Evolutionary conservation across 2,113 vertebrate genomes (phyloP), one percentile per base, ranked within the genome.

Genomic region (Scomber japonicus): DNA sequence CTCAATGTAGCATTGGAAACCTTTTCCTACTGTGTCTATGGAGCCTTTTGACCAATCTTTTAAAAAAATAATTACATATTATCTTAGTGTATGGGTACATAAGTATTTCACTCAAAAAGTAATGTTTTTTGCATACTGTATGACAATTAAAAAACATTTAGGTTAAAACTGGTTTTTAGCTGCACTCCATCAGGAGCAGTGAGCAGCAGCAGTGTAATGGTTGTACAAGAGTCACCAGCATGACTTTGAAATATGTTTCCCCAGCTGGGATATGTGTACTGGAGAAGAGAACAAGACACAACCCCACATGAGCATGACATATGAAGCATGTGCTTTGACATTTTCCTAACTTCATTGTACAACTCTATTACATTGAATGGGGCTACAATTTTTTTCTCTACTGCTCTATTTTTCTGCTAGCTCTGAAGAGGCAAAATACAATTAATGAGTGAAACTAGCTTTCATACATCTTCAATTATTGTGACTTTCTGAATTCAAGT

Each of bases 161-260:
- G 35, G 35, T 35, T 40, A 40, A 40, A 40, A 40, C 8, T 40
- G 6, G 35, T 8, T 61, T 45, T 40, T 44, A 17, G 12, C 62
- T 67, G 14, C 15, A 8, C 40, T 63, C 31, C 16, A 30, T 19
- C 11, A 31, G 40, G 24, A 57, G n/a, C 24, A 27, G 24, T 27
- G 24, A 2, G 24, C 24, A 27, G 30, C 48, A 53, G 64, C 30
- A 9, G 55, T 51, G 21, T 77, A 8, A 15, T 24, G 24, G 24
- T 55, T 46, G 3, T 35, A 56, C 21, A 64, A 55, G 24, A 21
- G 53, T 48, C 16, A 19, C n/a, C 31, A 51, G 59, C 17, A 13
- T 71, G 65, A 71, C 24, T 71, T 49, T 46, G 54, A 60, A 66
- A 40, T 59, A 3, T 57, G 27, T 53, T 19, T 66, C 14, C 13